Evolutionary conservation across 2,113 vertebrate genomes (phyloP), one percentile per base, ranked within the genome.

Genomic region (Perccottus glenii): DNA sequence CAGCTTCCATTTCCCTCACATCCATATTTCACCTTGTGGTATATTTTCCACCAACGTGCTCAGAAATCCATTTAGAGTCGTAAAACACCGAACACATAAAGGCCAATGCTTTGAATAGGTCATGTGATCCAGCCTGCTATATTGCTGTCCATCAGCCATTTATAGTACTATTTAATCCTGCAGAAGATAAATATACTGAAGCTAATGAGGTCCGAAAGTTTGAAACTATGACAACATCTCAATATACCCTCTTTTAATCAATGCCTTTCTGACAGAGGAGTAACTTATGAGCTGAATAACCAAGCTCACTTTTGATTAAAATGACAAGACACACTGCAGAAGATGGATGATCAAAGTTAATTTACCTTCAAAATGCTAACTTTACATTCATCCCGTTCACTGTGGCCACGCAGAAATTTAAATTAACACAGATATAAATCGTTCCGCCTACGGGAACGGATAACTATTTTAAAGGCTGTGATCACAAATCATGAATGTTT

Each of bases 11-110:
- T 65, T 70, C 61, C 51, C 64, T 48, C 16, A 58, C 69, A 78
- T 67, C 73, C 64, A 64, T 68, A 70, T 67, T 49, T 76, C 82
- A 64, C 60, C 75, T 76, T 67, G 10, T 12, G 59, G 38, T 42
- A 60, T 67, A 58, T 66, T 62, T 73, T 64, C 76, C 72, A 71
- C 61, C 59, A 56, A 56, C 77, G 43, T 62, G 66, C 78, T 67
- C 64, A 43, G 62, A 72, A 90, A 86, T 88, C 82, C 85, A 88
- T 90, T 77, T 80, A 53, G 19, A 69, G 62, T 74, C 35, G 15
- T 76, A 66, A 68, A 73, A 74, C 69, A 67, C 19, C 19, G 3
- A 27, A 27, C 19, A 27, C 19, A 27, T 27, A 27, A 27, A 27
- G 19, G 19, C 19, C 19, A 27, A 27, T 27, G 19, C 19, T 27